Conservation (phyloP, 30 jellyfish, hydroid and myxozoan species). For the Aurelia coerulea region DNA sequence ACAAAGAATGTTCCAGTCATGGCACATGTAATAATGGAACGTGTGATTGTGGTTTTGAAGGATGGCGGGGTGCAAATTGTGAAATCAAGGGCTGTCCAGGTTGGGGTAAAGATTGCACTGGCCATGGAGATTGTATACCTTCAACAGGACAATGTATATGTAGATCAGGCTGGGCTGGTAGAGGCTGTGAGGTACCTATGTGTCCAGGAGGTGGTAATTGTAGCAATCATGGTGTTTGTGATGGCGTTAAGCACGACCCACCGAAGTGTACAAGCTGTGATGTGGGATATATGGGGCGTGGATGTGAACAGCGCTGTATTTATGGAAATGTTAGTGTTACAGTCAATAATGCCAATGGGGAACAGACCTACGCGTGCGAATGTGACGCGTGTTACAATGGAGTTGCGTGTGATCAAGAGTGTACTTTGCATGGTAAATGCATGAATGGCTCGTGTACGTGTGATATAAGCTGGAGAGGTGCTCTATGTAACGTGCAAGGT, state of each 20-base stretch:
- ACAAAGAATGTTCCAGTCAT: conserved; percentile 58
- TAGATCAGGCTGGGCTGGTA: conserved; percentile 73
- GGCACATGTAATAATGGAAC: conserved; percentile 59
- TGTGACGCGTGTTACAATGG: conserved; percentile 61
- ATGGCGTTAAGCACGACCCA: conserved; percentile 58
- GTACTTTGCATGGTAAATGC: conserved; percentile 63
- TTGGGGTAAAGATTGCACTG: conserved; percentile 72
- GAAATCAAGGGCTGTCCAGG: conserved; percentile 69
- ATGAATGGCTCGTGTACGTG: conserved; percentile 51
- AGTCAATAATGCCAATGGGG: conserved; percentile 23
- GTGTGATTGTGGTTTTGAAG: conserved; percentile 69
- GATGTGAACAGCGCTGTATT: conserved; percentile 63
- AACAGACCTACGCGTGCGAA: conserved; percentile 1
- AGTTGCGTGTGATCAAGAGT: conserved; percentile 61
- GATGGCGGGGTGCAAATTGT: conserved; percentile 73
- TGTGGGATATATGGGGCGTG: conserved; percentile 71
- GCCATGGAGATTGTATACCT: conserved; percentile 68
- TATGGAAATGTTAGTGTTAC: conserved; percentile 38
- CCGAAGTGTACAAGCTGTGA: conserved; percentile 62
- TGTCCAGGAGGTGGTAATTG: conserved; percentile 82
- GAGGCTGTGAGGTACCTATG: conserved; percentile 67
- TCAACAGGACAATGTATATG: conserved; percentile 73
- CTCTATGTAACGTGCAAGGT: conserved; percentile 52
- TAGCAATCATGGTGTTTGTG: conserved; percentile 73
- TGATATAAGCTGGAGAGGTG: conserved; percentile 62